A percentile compares a stretch with the other conserved stretches of the same genome.
Evolutionary conservation across 1,140 invertebrate genomes (phyloP).

Genomic region (Sitobion miscanthi): DNA sequence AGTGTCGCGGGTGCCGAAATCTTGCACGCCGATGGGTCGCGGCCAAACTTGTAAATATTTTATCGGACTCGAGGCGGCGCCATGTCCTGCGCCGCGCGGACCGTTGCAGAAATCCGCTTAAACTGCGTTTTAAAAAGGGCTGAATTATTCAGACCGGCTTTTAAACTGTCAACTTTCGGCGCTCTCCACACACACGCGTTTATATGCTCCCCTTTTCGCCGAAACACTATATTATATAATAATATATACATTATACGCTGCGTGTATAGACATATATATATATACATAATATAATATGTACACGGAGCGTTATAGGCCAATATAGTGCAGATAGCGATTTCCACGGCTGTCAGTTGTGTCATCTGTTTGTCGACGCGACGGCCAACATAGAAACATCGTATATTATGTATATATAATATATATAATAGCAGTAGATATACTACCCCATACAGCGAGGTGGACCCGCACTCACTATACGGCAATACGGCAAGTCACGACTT

Average conservation of each 20-base stretch:
- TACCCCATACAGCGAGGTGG: background rate
- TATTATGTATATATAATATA: background rate
- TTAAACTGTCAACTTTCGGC: conserved; percentile 65
- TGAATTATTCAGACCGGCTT: conserved; percentile 61
- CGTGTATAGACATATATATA: background rate
- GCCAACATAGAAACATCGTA: background rate
- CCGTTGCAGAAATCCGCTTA: conserved; percentile 41
- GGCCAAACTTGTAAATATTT: conserved; percentile 27
- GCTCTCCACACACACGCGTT: background rate
- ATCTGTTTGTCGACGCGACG: background rate
- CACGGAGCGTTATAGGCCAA: background rate
- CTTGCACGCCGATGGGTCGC: background rate
- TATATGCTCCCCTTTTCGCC: background rate
- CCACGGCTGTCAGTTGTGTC: background rate
- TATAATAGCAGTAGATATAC: background rate
- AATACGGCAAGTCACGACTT: background rate
- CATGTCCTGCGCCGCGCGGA: background rate
- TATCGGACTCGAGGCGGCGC: background rate
- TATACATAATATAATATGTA: background rate
- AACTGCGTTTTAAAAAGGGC: conserved; percentile 54
- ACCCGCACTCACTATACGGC: background rate
- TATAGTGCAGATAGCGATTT: background rate
- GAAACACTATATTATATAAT: conserved; percentile 8
- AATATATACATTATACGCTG: background rate
- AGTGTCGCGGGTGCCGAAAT: background rate